phyloP scores from a whole-genome alignment of 2,113 vertebrate genomes.

The Ivindomyrus marchei region DNA sequence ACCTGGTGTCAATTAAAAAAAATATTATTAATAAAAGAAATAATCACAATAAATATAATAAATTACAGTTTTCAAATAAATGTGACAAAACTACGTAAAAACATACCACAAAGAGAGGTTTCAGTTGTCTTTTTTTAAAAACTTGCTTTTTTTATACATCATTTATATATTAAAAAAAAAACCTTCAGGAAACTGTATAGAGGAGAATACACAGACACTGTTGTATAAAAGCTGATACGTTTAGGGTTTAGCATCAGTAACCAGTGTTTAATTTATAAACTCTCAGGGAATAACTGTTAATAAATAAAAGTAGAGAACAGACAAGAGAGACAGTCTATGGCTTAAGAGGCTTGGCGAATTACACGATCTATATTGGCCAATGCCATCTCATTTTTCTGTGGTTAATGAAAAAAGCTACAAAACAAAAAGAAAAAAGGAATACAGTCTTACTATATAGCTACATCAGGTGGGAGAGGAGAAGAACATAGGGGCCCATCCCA shows the following conservation, averaged over 20 bases:
- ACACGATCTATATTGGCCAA: conserved; percentile 31
- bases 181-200: conserved; percentile 43
- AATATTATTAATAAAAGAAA: conserved; percentile 43
- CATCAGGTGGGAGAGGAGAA: conserved; percentile 22
- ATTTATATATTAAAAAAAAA: conserved; percentile 35
- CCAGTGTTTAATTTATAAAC: conserved; percentile 55
- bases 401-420: conserved; percentile 35
- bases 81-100: conserved; percentile 35
- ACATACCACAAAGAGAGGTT: conserved; percentile 35
- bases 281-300: conserved; percentile 53
- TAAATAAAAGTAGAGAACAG: conserved; percentile 56
- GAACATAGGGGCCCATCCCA: conserved; percentile 72
- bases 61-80: conserved; percentile 53
- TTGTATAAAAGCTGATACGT: conserved; percentile 56
- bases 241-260: conserved; percentile 59
- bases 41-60: conserved; percentile 61
- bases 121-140: conserved; percentile 38
- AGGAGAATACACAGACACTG: conserved; percentile 46
- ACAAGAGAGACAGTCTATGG: conserved; percentile 39
- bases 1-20: conserved; percentile 41
- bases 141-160: conserved; percentile 43
- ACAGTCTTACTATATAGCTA: conserved; percentile 36
- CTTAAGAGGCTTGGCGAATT: conserved; percentile 37
- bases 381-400: conserved; percentile 28
- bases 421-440: conserved; percentile 22